Percentiles rank a stretch among this genome's conserved stretches.
These are phyloP conservation scores for Anhinga anhinga DNA, from an alignment of 2,113 vertebrate genomes.

Conservation along the genomic window DNA sequence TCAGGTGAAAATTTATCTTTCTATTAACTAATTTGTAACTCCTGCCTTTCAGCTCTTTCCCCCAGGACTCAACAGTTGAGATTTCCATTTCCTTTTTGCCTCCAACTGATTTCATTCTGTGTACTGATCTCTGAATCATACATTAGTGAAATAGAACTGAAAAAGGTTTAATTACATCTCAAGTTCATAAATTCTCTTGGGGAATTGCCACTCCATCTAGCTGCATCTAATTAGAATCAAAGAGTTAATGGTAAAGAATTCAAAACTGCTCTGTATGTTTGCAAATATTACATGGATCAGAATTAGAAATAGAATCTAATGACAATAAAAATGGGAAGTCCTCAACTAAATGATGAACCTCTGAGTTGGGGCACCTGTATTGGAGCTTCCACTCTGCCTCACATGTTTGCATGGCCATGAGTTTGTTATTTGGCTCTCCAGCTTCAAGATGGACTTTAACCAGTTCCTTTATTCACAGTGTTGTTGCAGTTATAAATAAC, in stretches of 20 bases:
- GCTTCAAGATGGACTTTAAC: neutral
- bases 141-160: neutral
- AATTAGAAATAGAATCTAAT: neutral
- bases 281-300: neutral
- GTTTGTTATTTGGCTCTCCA: neutral
- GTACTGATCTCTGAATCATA: constrained; percentile 14
- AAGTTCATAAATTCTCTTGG: constrained; percentile 11
- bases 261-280: neutral
- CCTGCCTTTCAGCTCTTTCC: neutral
- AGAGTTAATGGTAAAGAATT: constrained; percentile 4
- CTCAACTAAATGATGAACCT: neutral
- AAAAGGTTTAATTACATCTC: constrained; percentile 30
- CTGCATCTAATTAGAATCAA: constrained; percentile 2
- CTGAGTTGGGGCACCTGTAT: neutral
- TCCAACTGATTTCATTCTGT: neutral
- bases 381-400: neutral
- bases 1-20: constrained; percentile 81
- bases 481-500: neutral
- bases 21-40: constrained; percentile 30
- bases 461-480: neutral
- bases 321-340: neutral
- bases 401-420: neutral
- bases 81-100: neutral
- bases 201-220: neutral
- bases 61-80: neutral